Evolutionary conservation across 2,113 vertebrate genomes (phyloP).

Genomic region (Tricholaema leucomelas): DNA sequence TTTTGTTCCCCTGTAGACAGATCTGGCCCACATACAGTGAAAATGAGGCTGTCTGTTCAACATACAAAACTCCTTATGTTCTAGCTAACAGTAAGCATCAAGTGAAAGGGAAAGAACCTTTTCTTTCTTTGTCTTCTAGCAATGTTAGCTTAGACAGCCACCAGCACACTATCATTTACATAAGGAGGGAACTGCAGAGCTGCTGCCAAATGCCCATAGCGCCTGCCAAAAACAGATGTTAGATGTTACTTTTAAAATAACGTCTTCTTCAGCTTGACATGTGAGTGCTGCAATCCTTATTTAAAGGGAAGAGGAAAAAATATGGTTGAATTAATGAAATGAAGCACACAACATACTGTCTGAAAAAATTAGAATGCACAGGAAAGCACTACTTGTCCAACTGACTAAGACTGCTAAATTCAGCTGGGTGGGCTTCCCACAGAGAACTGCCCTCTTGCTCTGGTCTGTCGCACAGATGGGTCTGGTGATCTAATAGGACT

Average conservation of each 20-base stretch:
- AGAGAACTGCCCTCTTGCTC: background rate
- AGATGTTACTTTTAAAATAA: constrained; percentile 65
- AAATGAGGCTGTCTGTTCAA: constrained; percentile 44
- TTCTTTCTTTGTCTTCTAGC: constrained; percentile 56
- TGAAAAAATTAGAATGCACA: constrained; percentile 3
- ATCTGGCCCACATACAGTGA: constrained; percentile 59
- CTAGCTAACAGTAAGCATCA: constrained; percentile 6
- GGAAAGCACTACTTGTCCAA: background rate
- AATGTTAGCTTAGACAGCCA: constrained; percentile 47
- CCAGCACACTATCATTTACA: constrained; percentile 63
- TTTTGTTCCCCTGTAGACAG: constrained; percentile 49
- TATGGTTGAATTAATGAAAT: constrained; percentile 29
- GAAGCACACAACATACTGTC: background rate
- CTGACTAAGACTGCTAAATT: background rate
- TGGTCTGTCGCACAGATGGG: background rate
- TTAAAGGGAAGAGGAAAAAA: constrained; percentile 58
- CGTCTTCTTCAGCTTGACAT: constrained; percentile 50
- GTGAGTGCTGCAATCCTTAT: constrained; percentile 52
- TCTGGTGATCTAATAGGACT: background rate
- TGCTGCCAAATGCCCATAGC: constrained; percentile 63
- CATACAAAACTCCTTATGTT: constrained; percentile 42
- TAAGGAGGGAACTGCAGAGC: constrained; percentile 50
- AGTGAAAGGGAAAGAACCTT: constrained; percentile 55
- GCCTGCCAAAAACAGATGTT: constrained; percentile 70
- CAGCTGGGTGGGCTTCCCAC: background rate